Conservation (phyloP, 2,888 invertebrate species). For the Sinotaia quadrata region DNA sequence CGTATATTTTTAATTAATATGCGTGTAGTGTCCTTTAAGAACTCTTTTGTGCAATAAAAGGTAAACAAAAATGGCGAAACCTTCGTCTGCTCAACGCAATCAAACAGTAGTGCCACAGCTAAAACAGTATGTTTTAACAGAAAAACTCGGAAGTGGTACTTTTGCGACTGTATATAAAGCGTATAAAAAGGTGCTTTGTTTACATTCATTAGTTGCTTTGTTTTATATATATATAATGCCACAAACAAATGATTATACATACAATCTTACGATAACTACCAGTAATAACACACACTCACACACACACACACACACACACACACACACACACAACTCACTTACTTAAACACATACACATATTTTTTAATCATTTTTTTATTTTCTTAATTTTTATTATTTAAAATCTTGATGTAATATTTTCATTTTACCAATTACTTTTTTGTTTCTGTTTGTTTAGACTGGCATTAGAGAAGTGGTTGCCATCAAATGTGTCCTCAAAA, state of each 20-base stretch:
- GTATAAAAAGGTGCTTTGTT: conserved; percentile 77
- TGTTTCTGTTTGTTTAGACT: conserved; percentile 43
- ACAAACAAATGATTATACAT: neutral
- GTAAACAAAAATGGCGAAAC: conserved; percentile 34
- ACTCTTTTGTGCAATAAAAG: conserved; percentile 12
- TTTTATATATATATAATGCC: neutral
- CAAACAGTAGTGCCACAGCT: conserved; percentile 22
- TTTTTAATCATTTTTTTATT: too few species aligned
- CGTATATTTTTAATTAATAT: neutral
- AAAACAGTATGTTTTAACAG: conserved; percentile 64
- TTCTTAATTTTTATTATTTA: too few species aligned
- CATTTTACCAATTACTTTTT: neutral
- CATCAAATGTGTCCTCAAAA: conserved; percentile 86
- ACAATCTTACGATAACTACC: neutral
- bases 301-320: too few species aligned
- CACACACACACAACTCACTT: too few species aligned
- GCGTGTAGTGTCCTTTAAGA: conserved; percentile 7
- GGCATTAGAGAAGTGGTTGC: conserved; percentile 79
- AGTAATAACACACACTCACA: too few species aligned
- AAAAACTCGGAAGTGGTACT: conserved; percentile 83
- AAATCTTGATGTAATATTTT: too few species aligned
- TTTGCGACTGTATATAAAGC: conserved; percentile 90
- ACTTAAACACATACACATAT: too few species aligned
- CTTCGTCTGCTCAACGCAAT: conserved; percentile 35
- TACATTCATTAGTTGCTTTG: neutral